Evolutionary conservation across 2,113 vertebrate genomes (phyloP).

Genomic region (Oreochromis tanganicae): DNA sequence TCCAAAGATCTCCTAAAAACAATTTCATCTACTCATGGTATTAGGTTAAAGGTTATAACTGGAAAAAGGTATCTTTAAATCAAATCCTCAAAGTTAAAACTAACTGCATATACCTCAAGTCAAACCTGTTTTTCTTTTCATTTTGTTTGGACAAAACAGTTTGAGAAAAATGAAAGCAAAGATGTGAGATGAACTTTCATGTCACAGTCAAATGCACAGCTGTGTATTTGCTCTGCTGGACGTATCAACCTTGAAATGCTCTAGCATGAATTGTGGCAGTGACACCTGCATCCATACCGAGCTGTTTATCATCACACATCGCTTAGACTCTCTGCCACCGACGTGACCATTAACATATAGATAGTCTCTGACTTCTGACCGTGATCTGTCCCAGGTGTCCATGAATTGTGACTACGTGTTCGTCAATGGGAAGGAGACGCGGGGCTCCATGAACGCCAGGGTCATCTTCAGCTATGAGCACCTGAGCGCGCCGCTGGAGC

Average conservation of each 20-base stretch:
- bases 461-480: constrained; percentile 95
- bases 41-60: not conserved
- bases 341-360: constrained; percentile 46
- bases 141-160: not conserved
- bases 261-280: not conserved
- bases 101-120: not conserved
- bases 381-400: constrained; percentile 79
- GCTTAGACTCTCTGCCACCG: not conserved
- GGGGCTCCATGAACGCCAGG: constrained; percentile 90
- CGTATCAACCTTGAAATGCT: constrained; percentile 14
- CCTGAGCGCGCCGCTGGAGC: constrained; percentile 87
- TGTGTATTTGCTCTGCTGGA: not conserved
- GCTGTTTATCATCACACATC: constrained; percentile 11
- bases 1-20: not conserved
- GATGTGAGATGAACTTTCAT: not conserved
- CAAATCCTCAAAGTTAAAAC: not conserved
- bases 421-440: constrained; percentile 93
- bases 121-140: not conserved
- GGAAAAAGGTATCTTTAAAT: not conserved
- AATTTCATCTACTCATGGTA: not conserved
- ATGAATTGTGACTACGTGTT: constrained; percentile 97
- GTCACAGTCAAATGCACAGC: not conserved
- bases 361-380: constrained; percentile 43
- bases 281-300: not conserved
- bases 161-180: not conserved